Evolutionary conservation across 2,113 vertebrate genomes (phyloP), one percentile per base, ranked within the genome.

Genomic region (Channa argus): DNA sequence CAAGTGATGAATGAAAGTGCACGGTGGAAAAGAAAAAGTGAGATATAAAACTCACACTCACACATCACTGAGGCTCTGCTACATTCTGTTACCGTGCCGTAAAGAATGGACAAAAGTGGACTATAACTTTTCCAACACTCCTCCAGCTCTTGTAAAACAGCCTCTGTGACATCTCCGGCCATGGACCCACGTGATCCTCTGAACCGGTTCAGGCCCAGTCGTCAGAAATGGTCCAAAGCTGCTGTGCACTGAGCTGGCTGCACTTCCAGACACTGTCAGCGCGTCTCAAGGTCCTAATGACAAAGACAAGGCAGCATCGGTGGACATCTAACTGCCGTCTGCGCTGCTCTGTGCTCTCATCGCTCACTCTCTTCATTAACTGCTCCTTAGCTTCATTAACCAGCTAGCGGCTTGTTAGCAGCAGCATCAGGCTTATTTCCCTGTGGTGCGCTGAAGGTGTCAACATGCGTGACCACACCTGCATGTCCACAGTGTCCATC

Each of bases 1-100:
- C 67, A 68, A 80, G 63, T 85, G 77, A 89, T 71, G 41, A 65
- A 83, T 82, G 72, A 34, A 72, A 34, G 66, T 13, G n/a, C 68
- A 43, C 0, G 12, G 45, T 9, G 53, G 36, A 73, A 83, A 65
- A 63, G 59, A 63, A 69, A 65, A 72, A 59, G 46, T 12, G 63
- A 58, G 43, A 71, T 4, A 71, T 76, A 76, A 73, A 79, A 69
- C 33, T 61, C 46, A 50, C 66, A 67, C 55, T 49, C 7, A 12
- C 52, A 24, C 43, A 67, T 34, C 24, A 12, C 24, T 53, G 70
- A 50, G 13, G 53, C 11, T 53, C 39, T 24, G n/a, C 41, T 60
- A 76, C 14, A 37, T 51, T 70, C 46, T 36, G 38, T 41, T 47
- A 39, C 37, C 7, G 4, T 46, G 41, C 44, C 44, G 59, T 68